Base-by-base conservation (phyloP, 2,113 vertebrate genomes). In the Azemiops feae region DNA sequence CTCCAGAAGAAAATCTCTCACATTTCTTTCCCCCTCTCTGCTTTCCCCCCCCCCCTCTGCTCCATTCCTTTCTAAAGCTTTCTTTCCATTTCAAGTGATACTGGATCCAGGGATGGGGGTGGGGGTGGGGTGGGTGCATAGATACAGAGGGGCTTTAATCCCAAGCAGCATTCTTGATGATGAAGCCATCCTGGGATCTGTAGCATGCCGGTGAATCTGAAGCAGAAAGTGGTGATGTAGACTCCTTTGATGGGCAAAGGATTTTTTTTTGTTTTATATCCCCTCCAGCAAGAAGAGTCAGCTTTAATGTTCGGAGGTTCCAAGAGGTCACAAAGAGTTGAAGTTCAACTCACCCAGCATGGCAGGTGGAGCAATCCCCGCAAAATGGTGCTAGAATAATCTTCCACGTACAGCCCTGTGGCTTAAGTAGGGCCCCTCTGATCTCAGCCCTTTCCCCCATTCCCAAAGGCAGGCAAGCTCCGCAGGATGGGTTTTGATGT, bases 241-340 rank as follows among this genome's bases (percentile, higher is more conserved):
- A 4, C 27, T 34, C 43, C 34, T 90, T 34, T 22, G 55, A 55
- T 18, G 45, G 52, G 34, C 53, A 52, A 58, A 20, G 10, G 86
- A 34, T 81, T 5, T 18, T 47, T 18, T 47, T 87, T 58, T 60
- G 27, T 89, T 57, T 69, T 12, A 57, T 45, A 43, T n/a, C 4
- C 60, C 30, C 64, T 30, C 27, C 1, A 58, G 57, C 55, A 10
- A 50, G 1, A 92, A 50, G 55, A n/a, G 27, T 30, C 55, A 18
- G 6, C n/a, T 93, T 93, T n/a, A 91, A 86, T 94, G 34, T 54
- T 64, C 22, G 5, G 5, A 50, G 22, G 52, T 93, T 92, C 93
- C 93, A 94, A 93, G 92, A 94, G 95, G 92, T 89, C 92, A 95
- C 0, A 27, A 74, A 89, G 74, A 92, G 95, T 95, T 96, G 90